These are phyloP conservation scores for Sinella curviseta DNA, from an alignment of 1,140 invertebrate genomes.

Conservation along the genomic window DNA sequence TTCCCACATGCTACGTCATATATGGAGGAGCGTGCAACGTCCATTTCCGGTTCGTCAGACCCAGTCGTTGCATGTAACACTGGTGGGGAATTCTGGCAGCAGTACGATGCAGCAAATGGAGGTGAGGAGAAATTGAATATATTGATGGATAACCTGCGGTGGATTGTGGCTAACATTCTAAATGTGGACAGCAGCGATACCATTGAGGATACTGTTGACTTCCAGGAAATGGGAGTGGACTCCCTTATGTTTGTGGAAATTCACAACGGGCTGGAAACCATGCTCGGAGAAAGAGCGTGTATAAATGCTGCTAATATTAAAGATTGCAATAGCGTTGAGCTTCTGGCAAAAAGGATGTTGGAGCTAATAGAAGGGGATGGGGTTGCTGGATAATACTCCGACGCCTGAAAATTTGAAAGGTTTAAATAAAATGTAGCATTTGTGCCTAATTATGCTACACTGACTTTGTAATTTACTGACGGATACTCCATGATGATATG, in stretches of 20 bases:
- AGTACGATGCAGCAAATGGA: background rate
- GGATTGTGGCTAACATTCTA: background rate
- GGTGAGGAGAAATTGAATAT: background rate
- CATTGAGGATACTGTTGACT: background rate
- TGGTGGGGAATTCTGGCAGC: background rate
- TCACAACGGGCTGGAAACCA: background rate
- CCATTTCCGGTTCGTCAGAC: background rate
- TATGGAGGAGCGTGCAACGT: background rate
- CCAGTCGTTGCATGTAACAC: background rate
- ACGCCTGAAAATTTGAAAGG: no score
- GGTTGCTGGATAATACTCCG: background rate
- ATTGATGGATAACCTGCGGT: background rate
- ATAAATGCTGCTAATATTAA: background rate
- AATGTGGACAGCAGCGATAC: background rate
- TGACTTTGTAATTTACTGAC: no score
- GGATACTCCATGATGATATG: no score
- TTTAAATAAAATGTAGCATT: no score
- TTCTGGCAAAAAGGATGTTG: background rate
- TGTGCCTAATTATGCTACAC: no score
- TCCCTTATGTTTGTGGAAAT: conserved; percentile 7
- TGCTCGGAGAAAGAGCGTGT: background rate
- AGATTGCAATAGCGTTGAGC: background rate
- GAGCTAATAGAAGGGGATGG: background rate
- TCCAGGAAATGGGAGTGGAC: background rate
- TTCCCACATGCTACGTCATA: background rate